Evolutionary conservation across 2,797 vertebrate species (phyloP).

Genomic region (Poecilia gillii): DNA sequence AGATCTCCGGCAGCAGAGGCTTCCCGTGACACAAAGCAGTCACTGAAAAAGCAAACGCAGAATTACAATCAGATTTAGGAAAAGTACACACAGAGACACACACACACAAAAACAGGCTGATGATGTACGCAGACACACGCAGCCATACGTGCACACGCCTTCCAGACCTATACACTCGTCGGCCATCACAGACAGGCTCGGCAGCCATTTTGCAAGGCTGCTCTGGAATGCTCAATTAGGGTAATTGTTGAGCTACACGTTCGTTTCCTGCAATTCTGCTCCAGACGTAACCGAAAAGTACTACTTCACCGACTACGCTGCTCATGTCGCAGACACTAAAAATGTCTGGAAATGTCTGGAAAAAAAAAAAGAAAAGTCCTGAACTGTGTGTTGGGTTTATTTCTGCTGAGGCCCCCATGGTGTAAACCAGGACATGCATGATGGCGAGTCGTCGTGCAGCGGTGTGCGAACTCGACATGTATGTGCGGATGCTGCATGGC

Average conservation of each 20-base stretch:
- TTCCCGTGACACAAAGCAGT: conserved; percentile 57
- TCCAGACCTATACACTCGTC: conserved; percentile 71
- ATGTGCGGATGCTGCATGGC: conserved; percentile 42
- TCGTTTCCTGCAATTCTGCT: conserved; percentile 23
- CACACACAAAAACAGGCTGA: conserved; percentile 24
- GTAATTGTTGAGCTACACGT: conserved; percentile 63
- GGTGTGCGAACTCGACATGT: conserved; percentile 56
- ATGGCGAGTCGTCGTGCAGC: conserved; percentile 51
- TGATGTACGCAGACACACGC: conserved; percentile 19
- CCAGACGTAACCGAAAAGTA: conserved; percentile 16
- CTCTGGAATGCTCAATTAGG: conserved; percentile 76
- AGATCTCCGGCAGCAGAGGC: conserved; percentile 50
- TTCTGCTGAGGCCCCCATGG: conserved; percentile 20
- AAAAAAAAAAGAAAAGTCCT: neutral
- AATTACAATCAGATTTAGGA: conserved; percentile 47
- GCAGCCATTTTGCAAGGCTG: conserved; percentile 80
- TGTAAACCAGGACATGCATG: conserved; percentile 41
- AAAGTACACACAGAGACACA: conserved; percentile 29
- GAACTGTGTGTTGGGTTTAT: conserved; percentile 4
- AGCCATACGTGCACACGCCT: conserved; percentile 59
- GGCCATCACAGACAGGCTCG: conserved; percentile 79
- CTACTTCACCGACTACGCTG: neutral
- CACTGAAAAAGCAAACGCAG: conserved; percentile 51
- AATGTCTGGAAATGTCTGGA: neutral
- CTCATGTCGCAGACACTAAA: conserved; percentile 8